Base-by-base conservation (phyloP, 2,888 invertebrate genomes). In the Synergus itoensis region DNA sequence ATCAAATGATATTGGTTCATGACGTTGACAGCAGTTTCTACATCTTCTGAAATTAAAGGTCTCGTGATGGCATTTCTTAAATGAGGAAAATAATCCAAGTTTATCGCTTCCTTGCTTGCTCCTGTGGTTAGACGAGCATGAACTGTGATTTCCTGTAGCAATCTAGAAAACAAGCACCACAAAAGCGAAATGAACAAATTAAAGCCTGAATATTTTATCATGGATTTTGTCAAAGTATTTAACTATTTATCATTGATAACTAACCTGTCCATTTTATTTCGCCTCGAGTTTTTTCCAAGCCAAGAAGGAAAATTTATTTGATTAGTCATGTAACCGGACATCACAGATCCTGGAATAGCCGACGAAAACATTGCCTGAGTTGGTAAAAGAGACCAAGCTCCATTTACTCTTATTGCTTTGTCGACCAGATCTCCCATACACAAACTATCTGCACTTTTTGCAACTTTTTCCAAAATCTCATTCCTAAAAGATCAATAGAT, bases 231-330 rank as follows among this genome's bases (percentile, higher is more conserved):
- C 36, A 36, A 36, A 36, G 36, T 36, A 36, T 36, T 36, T 7
- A 36, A 7, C 4, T 14, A 28, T 64, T 5, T 2, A 16, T 28
- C 12, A 36, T 36, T 28, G 28, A 28, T 36, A 1, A 64, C 92
- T 90, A 91, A 97, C 97, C 95, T 95, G 36, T 96, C 95, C 90
- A 96, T 95, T 93, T 99, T 99, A 83, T 93, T 95, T 21, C 94
- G 93, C 82, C 95, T 96, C 0, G 99, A 99, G 93, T 99, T 98
- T 93, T 98, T 98, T 1, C 99, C 99, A 77, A 99, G 95, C 99
- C 99, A 99, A 60, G 94, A 93, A 2, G 99, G 99, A 92, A 99
- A 99, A 89, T 96, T 96, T 28, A 98, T 96, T 93, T 96, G 96
- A 0, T 95, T 95, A 0, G 94, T 93, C 80, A 98, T 92, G 88